Conservation (phyloP, 2,797 vertebrate genomes). For the Rhinogobio ventralis region DNA sequence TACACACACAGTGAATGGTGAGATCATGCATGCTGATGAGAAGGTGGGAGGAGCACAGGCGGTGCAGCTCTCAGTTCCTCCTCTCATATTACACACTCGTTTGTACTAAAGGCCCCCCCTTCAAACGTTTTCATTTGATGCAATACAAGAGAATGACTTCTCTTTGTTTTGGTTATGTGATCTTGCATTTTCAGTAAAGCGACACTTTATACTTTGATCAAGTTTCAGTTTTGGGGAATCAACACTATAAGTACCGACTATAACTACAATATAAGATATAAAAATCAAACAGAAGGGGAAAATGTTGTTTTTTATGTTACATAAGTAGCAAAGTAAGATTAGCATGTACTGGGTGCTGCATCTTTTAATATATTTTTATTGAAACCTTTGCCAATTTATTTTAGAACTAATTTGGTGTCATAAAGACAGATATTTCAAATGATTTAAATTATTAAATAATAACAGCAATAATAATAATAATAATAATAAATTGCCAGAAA, state of each 20-base stretch:
- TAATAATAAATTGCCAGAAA: not conserved
- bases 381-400: not conserved
- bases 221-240: not conserved
- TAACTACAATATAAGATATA: not conserved
- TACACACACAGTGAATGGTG: conserved; percentile 53
- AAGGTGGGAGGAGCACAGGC: conserved; percentile 60
- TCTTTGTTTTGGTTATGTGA: not conserved
- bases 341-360: not conserved
- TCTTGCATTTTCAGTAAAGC: not conserved
- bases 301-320: too few relatives aligned
- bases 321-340: too few relatives aligned
- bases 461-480: not conserved
- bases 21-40: conserved; percentile 69
- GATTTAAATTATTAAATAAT: not conserved
- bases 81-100: conserved; percentile 41
- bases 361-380: not conserved
- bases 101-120: conserved; percentile 40
- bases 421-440: not conserved
- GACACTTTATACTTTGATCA: not conserved
- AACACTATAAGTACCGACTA: not conserved
- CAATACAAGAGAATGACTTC: conserved; percentile 22
- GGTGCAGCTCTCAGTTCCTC: conserved; percentile 44
- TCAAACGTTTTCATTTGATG: conserved; percentile 45
- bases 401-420: not conserved
- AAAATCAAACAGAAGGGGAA: not conserved